Base-by-base conservation (phyloP, 2,797 vertebrate genomes). In the Orientallactaga sibirica region DNA sequence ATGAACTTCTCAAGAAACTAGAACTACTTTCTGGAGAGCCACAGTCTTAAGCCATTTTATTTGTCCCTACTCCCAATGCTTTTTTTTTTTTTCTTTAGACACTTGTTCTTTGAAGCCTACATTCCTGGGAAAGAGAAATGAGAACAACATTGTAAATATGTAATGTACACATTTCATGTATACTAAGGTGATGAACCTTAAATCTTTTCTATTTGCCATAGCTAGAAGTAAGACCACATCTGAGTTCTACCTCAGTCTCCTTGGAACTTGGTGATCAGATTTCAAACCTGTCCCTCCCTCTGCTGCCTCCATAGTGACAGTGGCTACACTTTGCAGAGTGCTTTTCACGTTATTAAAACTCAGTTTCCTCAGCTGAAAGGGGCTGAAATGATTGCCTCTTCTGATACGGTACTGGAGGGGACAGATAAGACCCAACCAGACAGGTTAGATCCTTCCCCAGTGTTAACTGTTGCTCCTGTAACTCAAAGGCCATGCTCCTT, bases 231-330 rank as follows among this genome's bases (percentile, higher is more conserved):
- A 37, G 8, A 74, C 18, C 3, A 55, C 64, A 43, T 16, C 20
- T 84, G 37, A 84, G 37, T 85, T 92, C 66, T 86, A 64, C 70
- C 33, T 92, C 73, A 62, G 20, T 67, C 73, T 84, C 33, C 75
- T 43, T 68, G 18, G 79, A 37, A 41, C 33, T 43, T 43, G 83
- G 78, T n/a, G 62, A 67, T n/a, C 48, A 11, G 61, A 19, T 75
- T 77, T 81, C 41, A 71, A 18, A 58, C n/a, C 24, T 19, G 29
- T 37, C 70, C 77, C n/a, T 33, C 80, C 25, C 19, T 77, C 22
- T 55, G 43, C 73, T 74, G 62, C 9, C 37, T 86, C 15, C 55
- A 1, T 67, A 7, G 33, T 18, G 82, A 74, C 55, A 27, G 15
- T 1, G 4, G 20, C 64, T 76, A 19, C 64, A 4, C 1, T 67